Evolutionary conservation across 2,113 vertebrate species (phyloP).

Genomic region (Oryzias javanicus): DNA sequence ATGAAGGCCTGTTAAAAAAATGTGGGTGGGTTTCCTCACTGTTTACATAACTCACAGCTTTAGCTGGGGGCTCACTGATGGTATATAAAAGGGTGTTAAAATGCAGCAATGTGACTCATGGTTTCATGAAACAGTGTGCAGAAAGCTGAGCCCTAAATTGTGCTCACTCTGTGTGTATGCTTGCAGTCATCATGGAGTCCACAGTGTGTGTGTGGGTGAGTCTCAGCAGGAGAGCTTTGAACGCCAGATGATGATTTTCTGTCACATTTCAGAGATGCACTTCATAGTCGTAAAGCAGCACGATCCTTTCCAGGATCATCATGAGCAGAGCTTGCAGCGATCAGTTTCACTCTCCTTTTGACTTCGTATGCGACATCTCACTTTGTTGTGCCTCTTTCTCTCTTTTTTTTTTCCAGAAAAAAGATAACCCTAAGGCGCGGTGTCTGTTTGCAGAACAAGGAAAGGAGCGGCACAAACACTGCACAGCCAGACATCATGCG

Average conservation of each 20-base stretch:
- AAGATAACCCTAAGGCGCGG: conserved; percentile 53
- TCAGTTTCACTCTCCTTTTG: not conserved
- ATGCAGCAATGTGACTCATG: conserved; percentile 72
- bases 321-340: conserved; percentile 5
- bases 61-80: conserved; percentile 12
- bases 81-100: conserved; percentile 42
- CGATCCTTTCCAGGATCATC: no score
- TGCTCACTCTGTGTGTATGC: conserved; percentile 12
- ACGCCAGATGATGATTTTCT: not conserved
- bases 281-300: not conserved
- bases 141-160: conserved; percentile 38
- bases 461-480: conserved; percentile 49
- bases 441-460: conserved; percentile 58
- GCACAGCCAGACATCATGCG: conserved; percentile 54
- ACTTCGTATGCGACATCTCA: conserved; percentile 8
- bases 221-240: conserved; percentile 44
- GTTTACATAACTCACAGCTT: conserved; percentile 52
- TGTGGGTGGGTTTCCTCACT: conserved; percentile 55
- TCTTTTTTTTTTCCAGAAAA: conserved; percentile 60
- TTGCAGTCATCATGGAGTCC: conserved; percentile 44
- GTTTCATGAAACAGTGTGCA: conserved; percentile 43
- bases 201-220: conserved; percentile 34
- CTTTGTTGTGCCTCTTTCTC: conserved; percentile 22
- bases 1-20: conserved; percentile 52
- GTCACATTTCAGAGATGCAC: not conserved